phyloP scores from a whole-genome alignment of 2,888 invertebrate genomes.

The Siphlonurus alternatus region DNA sequence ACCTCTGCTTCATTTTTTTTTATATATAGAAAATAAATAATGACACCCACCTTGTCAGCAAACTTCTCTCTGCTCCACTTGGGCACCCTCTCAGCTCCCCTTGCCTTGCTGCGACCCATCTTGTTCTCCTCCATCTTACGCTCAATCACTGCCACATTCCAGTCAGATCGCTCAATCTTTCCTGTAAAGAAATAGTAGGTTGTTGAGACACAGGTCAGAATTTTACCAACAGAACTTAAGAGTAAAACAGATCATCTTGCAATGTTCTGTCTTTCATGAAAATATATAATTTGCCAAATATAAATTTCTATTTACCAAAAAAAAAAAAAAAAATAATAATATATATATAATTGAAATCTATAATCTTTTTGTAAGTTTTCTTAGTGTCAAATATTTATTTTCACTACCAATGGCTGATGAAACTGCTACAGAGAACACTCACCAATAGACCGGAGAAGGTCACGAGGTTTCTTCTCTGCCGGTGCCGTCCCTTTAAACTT shows the following conservation, averaged over 20 bases:
- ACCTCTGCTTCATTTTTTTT: too few relatives aligned
- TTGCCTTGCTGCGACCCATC: constrained; percentile 38
- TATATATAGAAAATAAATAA: too few relatives aligned
- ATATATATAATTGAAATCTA: too few relatives aligned
- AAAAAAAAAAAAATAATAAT: too few relatives aligned
- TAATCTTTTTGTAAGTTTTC: too few relatives aligned
- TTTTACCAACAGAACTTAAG: constrained; percentile 5
- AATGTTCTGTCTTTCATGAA: too few relatives aligned
- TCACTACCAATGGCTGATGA: too few relatives aligned
- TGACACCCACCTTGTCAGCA: constrained; percentile 26
- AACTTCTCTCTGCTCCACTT: constrained; percentile 79
- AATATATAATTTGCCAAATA: too few relatives aligned
- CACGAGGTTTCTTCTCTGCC: constrained; percentile 63
- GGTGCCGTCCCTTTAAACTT: constrained; percentile 45
- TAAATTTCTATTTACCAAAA: too few relatives aligned
- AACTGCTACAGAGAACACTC: too few relatives aligned
- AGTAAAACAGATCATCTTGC: too few relatives aligned
- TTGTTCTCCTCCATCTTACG: constrained; percentile 69
- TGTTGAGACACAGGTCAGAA: not conserved
- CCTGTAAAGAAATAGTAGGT: constrained; percentile 25
- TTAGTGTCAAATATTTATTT: too few relatives aligned
- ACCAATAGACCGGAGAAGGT: constrained; percentile 67
- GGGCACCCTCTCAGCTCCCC: constrained; percentile 56
- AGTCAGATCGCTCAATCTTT: constrained; percentile 74
- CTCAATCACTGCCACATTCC: constrained; percentile 83